phyloP scores from a whole-genome alignment of 2,888 invertebrate genomes.

The Cactoblastis cactorum region DNA sequence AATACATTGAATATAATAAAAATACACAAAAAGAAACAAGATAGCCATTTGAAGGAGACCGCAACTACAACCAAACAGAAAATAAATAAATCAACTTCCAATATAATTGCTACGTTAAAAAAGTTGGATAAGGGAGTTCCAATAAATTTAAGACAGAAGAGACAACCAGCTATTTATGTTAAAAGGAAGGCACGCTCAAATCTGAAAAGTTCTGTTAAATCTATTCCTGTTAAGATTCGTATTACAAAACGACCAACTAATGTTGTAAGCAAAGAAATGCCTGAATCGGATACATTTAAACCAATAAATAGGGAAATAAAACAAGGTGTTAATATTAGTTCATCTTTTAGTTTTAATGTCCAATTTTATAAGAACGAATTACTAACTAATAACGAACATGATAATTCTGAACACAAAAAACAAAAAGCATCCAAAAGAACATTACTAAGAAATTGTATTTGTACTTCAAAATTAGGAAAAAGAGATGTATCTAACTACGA shows the following conservation, averaged over 20 bases:
- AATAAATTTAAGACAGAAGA: neutral
- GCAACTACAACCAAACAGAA: conserved; percentile 17
- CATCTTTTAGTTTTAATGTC: conserved; percentile 28
- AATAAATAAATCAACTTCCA: conserved; percentile 24
- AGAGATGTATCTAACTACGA: too few relatives aligned
- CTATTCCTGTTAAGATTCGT: neutral
- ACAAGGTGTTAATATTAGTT: conserved; percentile 24
- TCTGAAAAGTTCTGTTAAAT: neutral
- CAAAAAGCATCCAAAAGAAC: too few relatives aligned
- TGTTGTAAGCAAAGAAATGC: neutral
- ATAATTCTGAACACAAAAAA: too few relatives aligned
- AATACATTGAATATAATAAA: conserved; percentile 31
- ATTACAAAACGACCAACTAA: neutral
- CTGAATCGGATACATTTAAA: neutral
- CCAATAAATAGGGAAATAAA: neutral
- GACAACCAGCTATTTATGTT: too few relatives aligned
- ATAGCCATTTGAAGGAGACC: conserved; percentile 17
- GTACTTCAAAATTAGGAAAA: too few relatives aligned
- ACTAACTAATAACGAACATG: neutral
- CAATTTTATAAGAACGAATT: conserved; percentile 25
- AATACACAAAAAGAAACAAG: conserved; percentile 20
- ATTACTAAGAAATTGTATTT: too few relatives aligned
- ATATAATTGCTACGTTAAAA: conserved; percentile 13
- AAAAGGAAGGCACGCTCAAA: too few relatives aligned
- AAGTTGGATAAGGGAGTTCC: conserved; percentile 12